Base-by-base conservation (phyloP, 2,113 vertebrate genomes). In the Halcyon malimbica region DNA sequence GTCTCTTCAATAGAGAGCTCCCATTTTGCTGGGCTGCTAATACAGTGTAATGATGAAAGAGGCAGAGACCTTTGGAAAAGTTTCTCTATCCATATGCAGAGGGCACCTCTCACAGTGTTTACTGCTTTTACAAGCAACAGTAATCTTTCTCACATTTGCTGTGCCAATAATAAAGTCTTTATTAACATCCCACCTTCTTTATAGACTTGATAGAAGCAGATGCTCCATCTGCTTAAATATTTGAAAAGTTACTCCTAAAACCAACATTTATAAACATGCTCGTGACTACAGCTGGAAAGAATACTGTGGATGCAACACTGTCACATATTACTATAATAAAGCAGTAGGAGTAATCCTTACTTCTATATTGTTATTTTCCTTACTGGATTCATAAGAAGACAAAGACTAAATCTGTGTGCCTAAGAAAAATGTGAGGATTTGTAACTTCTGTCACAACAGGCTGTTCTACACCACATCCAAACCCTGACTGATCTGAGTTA, bases 181-280 rank as follows among this genome's bases (percentile, higher is more conserved):
- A 90, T 90, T 91, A 94, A 90, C 87, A 90, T 28, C 74, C 56
- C 41, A 63, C 16, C 37, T 6, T 94, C 76, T 79, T 93, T 85
- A 89, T 21, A 92, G 70, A 33, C 63, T 82, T 78, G 25, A 87
- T 53, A 78, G 68, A 90, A 87, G 59, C 86, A 93, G 90, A 91
- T 92, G 90, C 54, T 96, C 79, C 86, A 51, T 93, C 78, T 96
- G 90, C 75, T 96, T 88, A 83, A 85, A 91, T 91, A 92, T 92
- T 90, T 93, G 64, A 91, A 76, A 92, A 87, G 81, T 93, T 92
- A 73, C 59, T 93, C 81, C 53, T 96, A 83, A 92, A 86, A 86
- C 42, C 35, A 80, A 46, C 59, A n/a, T 82, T 94, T 93, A 79
- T 50, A 93, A 82, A 83, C 23, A 65, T 41, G 20, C 35, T 82